These are phyloP conservation scores for Epistrophe eligans DNA, from an alignment of 2,888 invertebrate genomes.

Conservation along the genomic window DNA sequence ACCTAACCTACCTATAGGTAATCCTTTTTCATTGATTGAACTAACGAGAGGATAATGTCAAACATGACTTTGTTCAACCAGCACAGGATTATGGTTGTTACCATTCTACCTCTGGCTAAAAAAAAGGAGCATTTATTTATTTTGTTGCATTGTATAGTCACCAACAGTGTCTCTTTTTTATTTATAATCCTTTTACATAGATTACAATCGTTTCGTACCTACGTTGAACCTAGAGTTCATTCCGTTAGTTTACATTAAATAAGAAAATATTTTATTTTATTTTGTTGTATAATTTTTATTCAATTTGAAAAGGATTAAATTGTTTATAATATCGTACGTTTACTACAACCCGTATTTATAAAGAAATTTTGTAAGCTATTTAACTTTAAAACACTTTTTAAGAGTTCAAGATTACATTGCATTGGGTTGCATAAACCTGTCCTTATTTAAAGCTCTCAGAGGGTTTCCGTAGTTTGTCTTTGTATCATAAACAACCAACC, in stretches of 20 bases:
- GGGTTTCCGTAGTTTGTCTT: too few species aligned
- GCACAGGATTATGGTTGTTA: slow-evolving; percentile 60
- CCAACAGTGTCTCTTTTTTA: slow-evolving; percentile 25
- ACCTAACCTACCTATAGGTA: slow-evolving; percentile 16
- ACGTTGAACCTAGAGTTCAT: background rate
- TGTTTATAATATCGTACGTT: too few species aligned
- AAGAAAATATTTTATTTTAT: background rate
- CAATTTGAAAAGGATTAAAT: background rate
- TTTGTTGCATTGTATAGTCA: background rate
- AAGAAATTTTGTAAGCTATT: too few species aligned
- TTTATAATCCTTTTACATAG: slow-evolving; percentile 57
- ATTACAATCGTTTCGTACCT: slow-evolving; percentile 34
- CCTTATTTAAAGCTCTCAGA: too few species aligned
- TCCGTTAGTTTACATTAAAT: background rate
- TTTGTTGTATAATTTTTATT: background rate
- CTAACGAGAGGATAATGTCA: slow-evolving; percentile 71
- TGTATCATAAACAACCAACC: too few species aligned
- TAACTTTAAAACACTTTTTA: too few species aligned
- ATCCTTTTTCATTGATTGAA: slow-evolving; percentile 67
- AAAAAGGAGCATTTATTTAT: slow-evolving; percentile 3
- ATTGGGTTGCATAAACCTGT: too few species aligned
- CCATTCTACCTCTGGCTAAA: slow-evolving; percentile 32
- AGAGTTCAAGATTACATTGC: too few species aligned
- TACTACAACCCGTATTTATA: too few species aligned
- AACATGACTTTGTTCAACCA: slow-evolving; percentile 60